Evolutionary conservation across 1,140 invertebrate genomes (phyloP).

Genomic region (Onthophagus taurus): DNA sequence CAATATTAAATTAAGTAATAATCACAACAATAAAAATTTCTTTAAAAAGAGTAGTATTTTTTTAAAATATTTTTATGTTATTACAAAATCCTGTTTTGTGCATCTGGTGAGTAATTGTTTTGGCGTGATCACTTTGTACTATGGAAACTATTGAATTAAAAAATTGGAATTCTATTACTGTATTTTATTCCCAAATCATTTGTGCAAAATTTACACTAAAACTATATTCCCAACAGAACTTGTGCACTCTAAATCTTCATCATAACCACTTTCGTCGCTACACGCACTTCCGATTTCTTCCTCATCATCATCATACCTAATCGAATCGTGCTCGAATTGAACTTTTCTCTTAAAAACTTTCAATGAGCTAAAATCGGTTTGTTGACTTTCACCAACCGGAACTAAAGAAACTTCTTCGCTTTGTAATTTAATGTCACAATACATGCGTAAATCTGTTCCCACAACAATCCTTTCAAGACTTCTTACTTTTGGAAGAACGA

Average conservation of each 20-base stretch:
- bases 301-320: slow-evolving; percentile 33
- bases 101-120: background rate
- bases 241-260: slow-evolving; percentile 39
- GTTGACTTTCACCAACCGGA: slow-evolving; percentile 33
- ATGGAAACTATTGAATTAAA: background rate
- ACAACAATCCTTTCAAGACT: slow-evolving; percentile 24
- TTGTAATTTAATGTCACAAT: slow-evolving; percentile 21
- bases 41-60: too few species aligned
- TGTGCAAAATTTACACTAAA: slow-evolving; percentile 18
- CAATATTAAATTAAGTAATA: background rate
- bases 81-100: background rate
- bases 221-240: slow-evolving; percentile 26
- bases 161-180: background rate
- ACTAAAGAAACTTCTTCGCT: slow-evolving; percentile 34
- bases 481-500: slow-evolving; percentile 25
- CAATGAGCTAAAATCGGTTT: slow-evolving; percentile 36
- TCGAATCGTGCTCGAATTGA: slow-evolving; percentile 18
- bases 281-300: slow-evolving; percentile 47
- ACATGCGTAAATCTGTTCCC: slow-evolving; percentile 23
- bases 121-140: background rate
- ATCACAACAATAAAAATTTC: too few species aligned
- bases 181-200: background rate
- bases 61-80: background rate
- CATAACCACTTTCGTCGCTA: slow-evolving; percentile 48
- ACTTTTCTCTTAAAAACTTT: slow-evolving; percentile 33